Base-by-base conservation (phyloP, 1,140 invertebrate species). In the Brachionus plicatilis region DNA sequence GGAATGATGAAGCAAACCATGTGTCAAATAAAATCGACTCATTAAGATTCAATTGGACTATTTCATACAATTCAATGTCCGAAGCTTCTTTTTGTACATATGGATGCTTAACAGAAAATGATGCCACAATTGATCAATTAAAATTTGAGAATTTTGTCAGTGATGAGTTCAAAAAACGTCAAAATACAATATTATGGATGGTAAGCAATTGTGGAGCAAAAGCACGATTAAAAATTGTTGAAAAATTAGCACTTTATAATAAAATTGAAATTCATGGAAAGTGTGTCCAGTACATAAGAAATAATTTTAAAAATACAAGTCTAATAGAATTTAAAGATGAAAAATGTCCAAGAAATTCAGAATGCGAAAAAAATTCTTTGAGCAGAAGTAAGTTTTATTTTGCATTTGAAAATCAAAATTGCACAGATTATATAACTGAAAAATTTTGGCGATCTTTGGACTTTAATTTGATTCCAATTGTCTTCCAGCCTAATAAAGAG, bases 361-460 rank as follows among this genome's bases (percentile, higher is more conserved):
- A 56, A 11, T 83, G 82, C 53, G 82, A 83, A 72, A 68, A 45
- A 83, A 8, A 68, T 4, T 3, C 45, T 27, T 50, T 76, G 87
- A 93, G 92, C 72, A 94, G 96, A 76, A 99, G 98, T 90, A 99
- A 98, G 88, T 99, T 99, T 90, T 99, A 98, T 89, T 91, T 98
- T 66, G 94, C 96, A 0, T 98, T 99, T 88, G 90, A 91, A 85
- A 91, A 91, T 85, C 87, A 88, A 8, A 90, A 90, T 85, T 91
- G 90, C 84, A 83, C 86, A 12, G 90, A 91, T 85, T 91, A 91
- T 85, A 89, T 91, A 17, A 91, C 90, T 0, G 90, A 91, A 84
- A 91, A 91, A 85, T 88, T 92, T 8, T 95, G 78, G 41, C 60
- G 80, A 12, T 85, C 88, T 9, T 68, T 88, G 43, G 11, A 78